Percentiles rank a stretch among this genome's conserved stretches.
phyloP scores from a whole-genome alignment of 2,113 vertebrate species.

The Salvator merianae region DNA sequence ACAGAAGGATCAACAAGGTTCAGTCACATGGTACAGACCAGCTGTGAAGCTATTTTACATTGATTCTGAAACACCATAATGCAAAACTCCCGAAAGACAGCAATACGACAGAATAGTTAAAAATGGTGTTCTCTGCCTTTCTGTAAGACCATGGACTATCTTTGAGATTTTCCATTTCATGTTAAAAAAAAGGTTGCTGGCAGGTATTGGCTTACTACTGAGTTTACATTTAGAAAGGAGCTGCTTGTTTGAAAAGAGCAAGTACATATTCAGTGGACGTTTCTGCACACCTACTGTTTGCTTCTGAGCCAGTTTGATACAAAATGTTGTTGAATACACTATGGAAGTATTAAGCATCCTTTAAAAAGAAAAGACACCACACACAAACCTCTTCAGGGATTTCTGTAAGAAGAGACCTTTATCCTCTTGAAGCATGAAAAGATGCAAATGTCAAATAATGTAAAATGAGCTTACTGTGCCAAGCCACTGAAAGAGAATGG shows the following conservation, averaged over 20 bases:
- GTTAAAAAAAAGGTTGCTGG: neutral
- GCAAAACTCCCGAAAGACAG: neutral
- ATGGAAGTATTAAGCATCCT: neutral
- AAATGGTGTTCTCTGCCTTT: neutral
- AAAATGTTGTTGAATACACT: conserved; percentile 5
- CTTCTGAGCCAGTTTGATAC: neutral
- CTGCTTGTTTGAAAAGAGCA: neutral
- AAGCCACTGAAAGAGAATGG: neutral
- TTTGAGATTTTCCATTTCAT: neutral
- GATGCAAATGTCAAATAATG: conserved; percentile 19
- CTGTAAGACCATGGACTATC: neutral
- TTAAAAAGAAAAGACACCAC: neutral
- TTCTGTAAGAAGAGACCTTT: conserved; percentile 14
- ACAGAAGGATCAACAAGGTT: neutral
- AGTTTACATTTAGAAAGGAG: neutral
- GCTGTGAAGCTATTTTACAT: neutral
- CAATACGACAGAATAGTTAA: neutral
- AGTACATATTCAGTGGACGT: neutral
- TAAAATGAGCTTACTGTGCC: conserved; percentile 21
- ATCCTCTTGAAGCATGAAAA: neutral
- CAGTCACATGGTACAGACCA: neutral
- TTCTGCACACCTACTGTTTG: conserved; percentile 8
- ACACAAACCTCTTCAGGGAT: conserved; percentile 1
- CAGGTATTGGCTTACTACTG: neutral
- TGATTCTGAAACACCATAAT: neutral